phyloP scores from a whole-genome alignment of 2,888 invertebrate species.

The Pyrrhia umbra region DNA sequence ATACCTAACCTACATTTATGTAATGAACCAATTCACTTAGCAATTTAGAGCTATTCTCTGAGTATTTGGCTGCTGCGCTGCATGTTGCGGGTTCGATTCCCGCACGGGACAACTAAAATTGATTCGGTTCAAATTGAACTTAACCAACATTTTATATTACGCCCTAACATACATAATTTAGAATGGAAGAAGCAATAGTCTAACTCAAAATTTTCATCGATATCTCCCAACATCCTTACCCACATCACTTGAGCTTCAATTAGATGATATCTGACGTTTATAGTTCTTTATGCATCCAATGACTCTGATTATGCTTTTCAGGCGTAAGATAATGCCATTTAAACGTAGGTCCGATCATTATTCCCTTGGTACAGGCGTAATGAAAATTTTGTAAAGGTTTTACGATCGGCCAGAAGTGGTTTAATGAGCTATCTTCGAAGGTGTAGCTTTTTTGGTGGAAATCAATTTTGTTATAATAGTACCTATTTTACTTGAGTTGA shows the following conservation, averaged over 20 bases:
- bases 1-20: no score
- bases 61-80: no score
- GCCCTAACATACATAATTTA: background rate
- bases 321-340: slow-evolving; percentile 85
- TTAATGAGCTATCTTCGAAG: slow-evolving; percentile 75
- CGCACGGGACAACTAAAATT: no score
- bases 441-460: slow-evolving; percentile 70
- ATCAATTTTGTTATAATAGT: slow-evolving; percentile 57
- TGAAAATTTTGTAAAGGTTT: slow-evolving; percentile 86
- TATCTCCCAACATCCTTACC: slow-evolving; percentile 56
- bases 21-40: no score
- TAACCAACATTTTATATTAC: background rate
- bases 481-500: slow-evolving; percentile 41
- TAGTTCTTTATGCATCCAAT: slow-evolving; percentile 89
- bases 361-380: slow-evolving; percentile 80
- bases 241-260: slow-evolving; percentile 85
- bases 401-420: slow-evolving; percentile 75
- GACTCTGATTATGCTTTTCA: slow-evolving; percentile 85
- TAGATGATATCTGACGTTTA: slow-evolving; percentile 89
- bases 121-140: no score
- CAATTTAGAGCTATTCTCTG: no score
- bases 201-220: slow-evolving; percentile 42
- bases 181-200: slow-evolving; percentile 1
- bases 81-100: no score
- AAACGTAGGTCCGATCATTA: slow-evolving; percentile 86